Base-by-base conservation (phyloP, 2,888 invertebrate species). In the Nephrotoma flavescens region DNA sequence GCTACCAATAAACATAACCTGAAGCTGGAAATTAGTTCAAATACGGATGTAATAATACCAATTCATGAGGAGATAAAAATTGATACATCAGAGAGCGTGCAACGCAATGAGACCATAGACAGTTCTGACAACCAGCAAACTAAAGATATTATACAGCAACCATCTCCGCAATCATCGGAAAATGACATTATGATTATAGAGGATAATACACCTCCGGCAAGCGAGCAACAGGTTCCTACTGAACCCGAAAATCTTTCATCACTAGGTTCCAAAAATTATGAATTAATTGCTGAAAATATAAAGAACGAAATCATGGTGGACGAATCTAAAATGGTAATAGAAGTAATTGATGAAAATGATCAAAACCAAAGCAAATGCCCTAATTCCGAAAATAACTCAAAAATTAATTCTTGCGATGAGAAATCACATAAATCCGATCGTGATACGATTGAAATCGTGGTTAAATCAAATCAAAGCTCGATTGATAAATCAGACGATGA, bases 261-360 rank as follows among this genome's bases (percentile, higher is more conserved):
- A 41, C 2, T 84, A 42, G 42, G 41, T 88, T 88, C 86, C 19
- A 47, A 83, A 52, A 86, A 87, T 86, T 87, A 86, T 41, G 87
- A 87, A 15, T 47, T 45, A 44, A 87, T 83, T 57, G 19, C 87
- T 87, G 87, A 87, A 86, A 86, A 45, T 19, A 7, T 31, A 44
- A 85, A 85, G 6, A 6, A 9, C 41, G 45, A 86, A 45, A 83
- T 57, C 42, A 87, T 42, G 11, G 87, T 88, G 15, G 19, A 85
- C 83, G 88, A 88, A 86, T 86, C 88, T 12, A 87, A 87, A 11
- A 45, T 86, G 12, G 87, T 88, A 57, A 88, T 89, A 86, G 87
- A 88, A 11, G 71, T 87, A 41, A 44, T 86, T 11, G 87, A 87
- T 42, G 57, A 42, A n/a, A 83, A 86, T n/a, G 42, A 87, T 19